Evolutionary conservation across 2,113 vertebrate species (phyloP).

Genomic region (Centropus unirufus): DNA sequence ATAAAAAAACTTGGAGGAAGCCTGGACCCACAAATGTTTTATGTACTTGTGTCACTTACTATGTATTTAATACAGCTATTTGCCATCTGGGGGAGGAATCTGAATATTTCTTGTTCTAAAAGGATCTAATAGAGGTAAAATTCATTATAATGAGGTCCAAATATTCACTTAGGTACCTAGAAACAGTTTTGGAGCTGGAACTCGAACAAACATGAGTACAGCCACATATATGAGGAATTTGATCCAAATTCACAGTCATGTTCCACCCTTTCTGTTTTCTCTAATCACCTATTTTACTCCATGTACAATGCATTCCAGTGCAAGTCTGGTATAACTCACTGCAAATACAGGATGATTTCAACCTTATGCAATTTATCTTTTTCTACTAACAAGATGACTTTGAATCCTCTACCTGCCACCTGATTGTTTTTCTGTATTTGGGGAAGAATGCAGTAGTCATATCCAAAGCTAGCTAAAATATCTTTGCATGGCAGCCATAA

Average conservation of each 20-base stretch:
- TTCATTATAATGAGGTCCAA: background rate
- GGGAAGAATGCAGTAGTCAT: background rate
- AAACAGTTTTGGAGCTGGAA: constrained; percentile 1
- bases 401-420: background rate
- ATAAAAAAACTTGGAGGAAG: background rate
- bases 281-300: background rate
- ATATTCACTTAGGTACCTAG: background rate
- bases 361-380: background rate
- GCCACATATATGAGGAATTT: background rate
- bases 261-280: background rate
- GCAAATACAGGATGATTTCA: constrained; percentile 26
- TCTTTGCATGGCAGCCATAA: background rate
- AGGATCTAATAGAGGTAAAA: background rate
- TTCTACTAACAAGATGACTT: background rate
- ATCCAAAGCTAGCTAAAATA: background rate
- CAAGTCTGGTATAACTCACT: background rate
- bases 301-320: background rate
- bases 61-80: background rate
- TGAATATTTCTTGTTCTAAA: background rate
- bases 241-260: background rate
- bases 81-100: background rate
- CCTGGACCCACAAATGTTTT: background rate
- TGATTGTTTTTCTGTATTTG: background rate
- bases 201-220: too few relatives aligned
- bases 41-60: background rate